These are phyloP conservation scores for Apogon talboti DNA, from an alignment of 2,797 vertebrate species.

Conservation along the genomic window DNA sequence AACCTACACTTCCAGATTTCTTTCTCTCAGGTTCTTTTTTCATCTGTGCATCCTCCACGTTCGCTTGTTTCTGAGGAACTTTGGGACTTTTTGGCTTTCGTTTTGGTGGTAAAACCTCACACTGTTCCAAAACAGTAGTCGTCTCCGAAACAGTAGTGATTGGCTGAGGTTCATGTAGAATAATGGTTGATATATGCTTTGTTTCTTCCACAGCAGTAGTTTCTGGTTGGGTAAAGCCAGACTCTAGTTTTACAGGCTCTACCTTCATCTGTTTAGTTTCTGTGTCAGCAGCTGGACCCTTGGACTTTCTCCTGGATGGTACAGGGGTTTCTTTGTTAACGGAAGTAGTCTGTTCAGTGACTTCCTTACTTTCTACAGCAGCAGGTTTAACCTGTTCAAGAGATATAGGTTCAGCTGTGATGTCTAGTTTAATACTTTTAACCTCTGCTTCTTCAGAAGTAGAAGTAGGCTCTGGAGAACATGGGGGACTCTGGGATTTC, in stretches of 20 bases:
- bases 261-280: slow-evolving; percentile 8
- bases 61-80: not conserved
- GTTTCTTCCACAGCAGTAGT: slow-evolving; percentile 14
- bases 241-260: slow-evolving; percentile 10
- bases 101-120: slow-evolving; percentile 21
- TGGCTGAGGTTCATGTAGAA: not conserved
- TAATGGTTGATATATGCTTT: not conserved
- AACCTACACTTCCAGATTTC: not conserved
- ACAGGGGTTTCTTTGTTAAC: slow-evolving; percentile 14
- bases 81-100: slow-evolving; percentile 34
- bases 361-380: slow-evolving; percentile 11
- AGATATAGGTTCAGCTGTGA: not conserved
- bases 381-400: slow-evolving; percentile 1
- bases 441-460: slow-evolving; percentile 1
- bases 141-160: not conserved
- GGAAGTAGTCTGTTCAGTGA: slow-evolving; percentile 1
- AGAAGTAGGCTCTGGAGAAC: not conserved
- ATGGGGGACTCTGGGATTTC: slow-evolving; percentile 1
- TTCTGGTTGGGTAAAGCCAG: not conserved
- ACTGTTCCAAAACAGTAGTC: not conserved
- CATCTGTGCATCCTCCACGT: not conserved
- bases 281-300: not conserved
- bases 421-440: not conserved
- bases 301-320: slow-evolving; percentile 47
- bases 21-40: slow-evolving; percentile 4